A percentile compares a stretch with the other conserved stretches of the same genome.
Evolutionary conservation across 2,888 invertebrate species (phyloP).

Genomic region (Pachycephus smyrnensis): DNA sequence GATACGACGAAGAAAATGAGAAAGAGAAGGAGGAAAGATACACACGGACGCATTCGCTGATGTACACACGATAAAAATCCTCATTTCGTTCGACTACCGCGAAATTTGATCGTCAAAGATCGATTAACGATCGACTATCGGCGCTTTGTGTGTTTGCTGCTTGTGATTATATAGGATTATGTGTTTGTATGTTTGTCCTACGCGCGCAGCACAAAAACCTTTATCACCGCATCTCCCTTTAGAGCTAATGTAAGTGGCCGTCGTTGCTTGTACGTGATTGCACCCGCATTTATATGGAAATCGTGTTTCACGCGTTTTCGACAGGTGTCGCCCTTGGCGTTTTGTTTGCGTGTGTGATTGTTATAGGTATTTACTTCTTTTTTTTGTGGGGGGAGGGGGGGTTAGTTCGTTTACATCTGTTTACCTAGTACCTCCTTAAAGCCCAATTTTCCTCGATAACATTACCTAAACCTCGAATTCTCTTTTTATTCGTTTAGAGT

Average conservation of each 20-base stretch:
- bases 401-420: not conserved
- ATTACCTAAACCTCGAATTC: not conserved
- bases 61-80: not conserved
- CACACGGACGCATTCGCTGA: not conserved
- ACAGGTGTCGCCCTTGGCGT: not conserved
- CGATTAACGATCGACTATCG: not conserved
- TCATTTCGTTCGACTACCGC: not conserved
- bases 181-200: not conserved
- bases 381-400: not conserved
- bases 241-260: not conserved
- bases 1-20: not conserved
- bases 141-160: not conserved
- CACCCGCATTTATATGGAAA: not conserved
- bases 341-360: not conserved
- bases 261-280: not conserved
- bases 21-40: not conserved
- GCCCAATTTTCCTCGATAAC: not conserved
- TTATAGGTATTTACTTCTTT: not conserved
- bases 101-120: not conserved
- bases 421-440: conserved; percentile 2
- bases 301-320: not conserved
- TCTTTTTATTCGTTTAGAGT: not conserved
- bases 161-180: not conserved
- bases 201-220: not conserved
- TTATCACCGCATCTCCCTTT: not conserved